Percentiles rank a stretch among this genome's conserved stretches.
These are phyloP conservation scores for Sebastes wilsoni DNA, from an alignment of 2,797 vertebrate genomes.

Conservation along the genomic window DNA sequence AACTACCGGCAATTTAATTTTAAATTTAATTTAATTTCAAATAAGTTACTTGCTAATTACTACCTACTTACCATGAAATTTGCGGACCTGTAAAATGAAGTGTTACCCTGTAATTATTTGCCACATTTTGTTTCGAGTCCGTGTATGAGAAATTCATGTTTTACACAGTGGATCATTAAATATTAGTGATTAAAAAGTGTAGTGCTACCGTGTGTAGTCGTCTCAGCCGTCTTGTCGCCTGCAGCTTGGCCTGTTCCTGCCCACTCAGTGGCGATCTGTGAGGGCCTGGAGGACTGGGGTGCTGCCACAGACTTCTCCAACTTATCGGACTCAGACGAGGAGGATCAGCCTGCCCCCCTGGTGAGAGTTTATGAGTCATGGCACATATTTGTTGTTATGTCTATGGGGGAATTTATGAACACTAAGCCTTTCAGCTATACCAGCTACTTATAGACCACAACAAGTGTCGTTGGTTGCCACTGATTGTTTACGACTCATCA, in stretches of 20 bases:
- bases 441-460: background rate
- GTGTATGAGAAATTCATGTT: background rate
- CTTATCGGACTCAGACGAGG: constrained; percentile 89
- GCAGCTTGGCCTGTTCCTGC: constrained; percentile 88
- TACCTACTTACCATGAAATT: too few species aligned
- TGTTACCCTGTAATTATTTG: background rate
- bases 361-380: constrained; percentile 73
- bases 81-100: too few species aligned
- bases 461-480: background rate
- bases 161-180: background rate
- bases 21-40: too few species aligned
- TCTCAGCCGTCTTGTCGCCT: constrained; percentile 11
- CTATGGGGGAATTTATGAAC: background rate
- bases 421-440: background rate
- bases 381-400: background rate
- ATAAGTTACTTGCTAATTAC: too few species aligned
- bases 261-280: constrained; percentile 88
- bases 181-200: background rate
- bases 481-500: background rate
- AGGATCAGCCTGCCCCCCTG: constrained; percentile 85
- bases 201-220: background rate
- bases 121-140: background rate
- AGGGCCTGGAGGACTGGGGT: constrained; percentile 88
- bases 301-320: constrained; percentile 85
- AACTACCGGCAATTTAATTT: too few species aligned